These are phyloP conservation scores for Danio aesculapii DNA, from an alignment of 2,797 vertebrate species.

Conservation along the genomic window DNA sequence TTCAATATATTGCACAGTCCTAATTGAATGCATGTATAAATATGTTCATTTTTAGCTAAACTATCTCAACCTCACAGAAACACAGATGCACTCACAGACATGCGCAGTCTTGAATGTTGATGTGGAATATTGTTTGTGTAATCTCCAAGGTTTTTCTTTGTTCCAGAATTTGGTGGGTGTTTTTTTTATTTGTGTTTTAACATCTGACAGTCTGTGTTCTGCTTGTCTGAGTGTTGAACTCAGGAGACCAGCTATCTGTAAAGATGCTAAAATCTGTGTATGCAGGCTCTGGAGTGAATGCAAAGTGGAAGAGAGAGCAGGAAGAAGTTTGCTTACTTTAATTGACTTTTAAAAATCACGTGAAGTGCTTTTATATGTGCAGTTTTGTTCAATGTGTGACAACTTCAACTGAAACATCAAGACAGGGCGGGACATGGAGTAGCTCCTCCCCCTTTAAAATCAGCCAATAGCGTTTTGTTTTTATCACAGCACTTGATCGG, in stretches of 20 bases:
- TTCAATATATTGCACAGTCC: no score
- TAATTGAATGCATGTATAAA: no score
- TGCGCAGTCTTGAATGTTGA: not conserved
- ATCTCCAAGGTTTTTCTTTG: constrained; percentile 45
- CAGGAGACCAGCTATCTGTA: constrained; percentile 37
- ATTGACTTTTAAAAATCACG: not conserved
- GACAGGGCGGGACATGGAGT: no score
- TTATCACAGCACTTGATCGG: no score
- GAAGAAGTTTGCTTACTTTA: not conserved
- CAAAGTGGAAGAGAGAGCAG: not conserved
- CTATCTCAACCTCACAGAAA: not conserved
- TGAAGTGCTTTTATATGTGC: no score
- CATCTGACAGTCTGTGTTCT: constrained; percentile 51
- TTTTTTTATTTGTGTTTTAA: constrained; percentile 12
- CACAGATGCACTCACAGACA: not conserved
- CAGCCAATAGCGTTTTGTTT: no score
- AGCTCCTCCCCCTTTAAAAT: no score
- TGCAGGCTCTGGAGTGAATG: constrained; percentile 14
- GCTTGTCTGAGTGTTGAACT: constrained; percentile 53
- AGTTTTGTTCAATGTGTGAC: no score
- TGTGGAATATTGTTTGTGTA: constrained; percentile 7
- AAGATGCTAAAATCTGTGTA: constrained; percentile 37
- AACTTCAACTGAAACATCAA: no score
- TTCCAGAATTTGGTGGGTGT: constrained; percentile 4
- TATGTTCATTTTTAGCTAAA: not conserved